These are phyloP conservation scores for Pyrrhia umbra DNA, from an alignment of 2,888 invertebrate species.

Conservation along the genomic window DNA sequence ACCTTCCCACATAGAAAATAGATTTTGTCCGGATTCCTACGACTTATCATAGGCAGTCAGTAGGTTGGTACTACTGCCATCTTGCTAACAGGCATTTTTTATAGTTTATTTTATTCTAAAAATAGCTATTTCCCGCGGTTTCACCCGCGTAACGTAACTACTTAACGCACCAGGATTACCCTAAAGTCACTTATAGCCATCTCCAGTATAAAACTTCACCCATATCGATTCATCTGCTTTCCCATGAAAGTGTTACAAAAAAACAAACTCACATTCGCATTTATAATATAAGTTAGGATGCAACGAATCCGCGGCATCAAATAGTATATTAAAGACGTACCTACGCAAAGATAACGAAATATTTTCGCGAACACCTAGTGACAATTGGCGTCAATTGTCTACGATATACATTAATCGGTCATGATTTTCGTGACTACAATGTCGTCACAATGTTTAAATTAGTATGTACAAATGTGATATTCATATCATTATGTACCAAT, in stretches of 20 bases:
- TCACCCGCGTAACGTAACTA: too few relatives aligned
- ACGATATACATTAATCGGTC: conserved; percentile 29
- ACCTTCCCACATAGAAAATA: not conserved
- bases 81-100: too few relatives aligned
- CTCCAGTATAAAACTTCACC: too few relatives aligned
- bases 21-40: not conserved
- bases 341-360: conserved; percentile 24
- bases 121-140: too few relatives aligned
- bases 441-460: conserved; percentile 38
- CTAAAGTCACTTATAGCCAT: too few relatives aligned
- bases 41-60: not conserved
- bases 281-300: too few relatives aligned
- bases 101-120: too few relatives aligned
- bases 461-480: conserved; percentile 27
- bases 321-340: conserved; percentile 10
- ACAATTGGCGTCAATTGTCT: conserved; percentile 48
- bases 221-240: too few relatives aligned
- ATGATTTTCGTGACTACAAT: conserved; percentile 55
- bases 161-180: too few relatives aligned
- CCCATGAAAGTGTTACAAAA: too few relatives aligned
- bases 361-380: conserved; percentile 32
- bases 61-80: too few relatives aligned
- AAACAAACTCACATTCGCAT: too few relatives aligned
- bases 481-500: conserved; percentile 32
- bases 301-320: not conserved